Evolutionary conservation across 2,797 vertebrate genomes (phyloP).

Genomic region (Galaxias olidus): DNA sequence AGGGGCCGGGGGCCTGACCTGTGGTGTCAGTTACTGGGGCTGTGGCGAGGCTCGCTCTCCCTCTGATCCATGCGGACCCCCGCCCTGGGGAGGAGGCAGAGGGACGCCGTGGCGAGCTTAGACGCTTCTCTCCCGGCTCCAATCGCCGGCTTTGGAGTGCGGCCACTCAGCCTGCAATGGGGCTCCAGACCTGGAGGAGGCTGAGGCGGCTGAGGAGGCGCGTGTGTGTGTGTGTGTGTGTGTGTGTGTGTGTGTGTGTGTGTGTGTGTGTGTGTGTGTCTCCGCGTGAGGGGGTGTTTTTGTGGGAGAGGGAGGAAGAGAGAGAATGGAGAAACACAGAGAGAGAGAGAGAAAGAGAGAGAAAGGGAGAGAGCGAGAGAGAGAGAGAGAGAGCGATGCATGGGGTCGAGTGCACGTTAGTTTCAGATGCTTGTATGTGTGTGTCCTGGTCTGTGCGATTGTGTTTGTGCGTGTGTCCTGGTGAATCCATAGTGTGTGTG

Average conservation of each 20-base stretch:
- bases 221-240: slow-evolving; percentile 1
- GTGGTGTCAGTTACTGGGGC: neutral
- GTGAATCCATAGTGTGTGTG: too few species aligned
- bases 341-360: neutral
- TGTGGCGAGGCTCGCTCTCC: slow-evolving; percentile 41
- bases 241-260: neutral
- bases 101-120: slow-evolving; percentile 62
- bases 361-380: neutral
- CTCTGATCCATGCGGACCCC: slow-evolving; percentile 53
- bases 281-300: neutral
- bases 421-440: too few species aligned
- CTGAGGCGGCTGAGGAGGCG: slow-evolving; percentile 19
- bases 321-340: neutral
- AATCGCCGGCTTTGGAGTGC: slow-evolving; percentile 66
- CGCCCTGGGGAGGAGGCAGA: slow-evolving; percentile 55
- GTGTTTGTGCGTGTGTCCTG: too few species aligned
- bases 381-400: neutral
- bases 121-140: slow-evolving; percentile 60
- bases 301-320: neutral
- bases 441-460: too few species aligned
- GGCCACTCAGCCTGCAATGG: slow-evolving; percentile 65
- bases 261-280: slow-evolving; percentile 10
- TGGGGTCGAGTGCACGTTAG: too few species aligned
- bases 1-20: neutral
- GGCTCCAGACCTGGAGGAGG: slow-evolving; percentile 71